These are phyloP conservation scores for Drusus annulatus DNA, from an alignment of 1,140 invertebrate genomes.

Conservation along the genomic window DNA sequence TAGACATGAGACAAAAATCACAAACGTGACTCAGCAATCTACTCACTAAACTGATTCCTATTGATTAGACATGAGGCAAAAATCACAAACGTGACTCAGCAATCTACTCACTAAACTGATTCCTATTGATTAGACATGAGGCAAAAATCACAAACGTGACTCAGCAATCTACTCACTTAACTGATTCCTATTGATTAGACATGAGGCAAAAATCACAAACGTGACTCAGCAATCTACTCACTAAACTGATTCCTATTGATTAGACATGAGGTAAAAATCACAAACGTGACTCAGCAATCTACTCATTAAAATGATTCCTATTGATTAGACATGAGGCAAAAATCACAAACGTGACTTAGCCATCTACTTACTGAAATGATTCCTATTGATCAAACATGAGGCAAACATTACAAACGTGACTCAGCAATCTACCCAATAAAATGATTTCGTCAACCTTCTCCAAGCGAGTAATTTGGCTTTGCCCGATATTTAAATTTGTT, in stretches of 20 bases:
- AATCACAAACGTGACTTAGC: background rate
- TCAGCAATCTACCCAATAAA: background rate
- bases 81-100: background rate
- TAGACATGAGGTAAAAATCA: background rate
- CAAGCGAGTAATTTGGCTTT: constrained; percentile 5
- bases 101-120: background rate
- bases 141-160: constrained; percentile 8
- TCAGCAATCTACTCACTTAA: background rate
- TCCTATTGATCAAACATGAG: background rate
- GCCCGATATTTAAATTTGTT: constrained; percentile 34
- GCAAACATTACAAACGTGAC: constrained; percentile 10
- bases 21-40: background rate
- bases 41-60: constrained; percentile 1
- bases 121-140: too few relatives aligned
- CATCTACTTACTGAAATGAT: background rate
- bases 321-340: too few relatives aligned
- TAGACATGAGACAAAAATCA: background rate
- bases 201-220: background rate
- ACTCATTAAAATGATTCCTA: constrained; percentile 2
- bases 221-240: background rate
- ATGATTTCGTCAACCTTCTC: constrained; percentile 21
- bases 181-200: too few relatives aligned
- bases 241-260: constrained; percentile 8
- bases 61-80: too few relatives aligned
- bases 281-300: background rate